phyloP scores from a whole-genome alignment of 2,113 vertebrate species.

The Papio anubis region DNA sequence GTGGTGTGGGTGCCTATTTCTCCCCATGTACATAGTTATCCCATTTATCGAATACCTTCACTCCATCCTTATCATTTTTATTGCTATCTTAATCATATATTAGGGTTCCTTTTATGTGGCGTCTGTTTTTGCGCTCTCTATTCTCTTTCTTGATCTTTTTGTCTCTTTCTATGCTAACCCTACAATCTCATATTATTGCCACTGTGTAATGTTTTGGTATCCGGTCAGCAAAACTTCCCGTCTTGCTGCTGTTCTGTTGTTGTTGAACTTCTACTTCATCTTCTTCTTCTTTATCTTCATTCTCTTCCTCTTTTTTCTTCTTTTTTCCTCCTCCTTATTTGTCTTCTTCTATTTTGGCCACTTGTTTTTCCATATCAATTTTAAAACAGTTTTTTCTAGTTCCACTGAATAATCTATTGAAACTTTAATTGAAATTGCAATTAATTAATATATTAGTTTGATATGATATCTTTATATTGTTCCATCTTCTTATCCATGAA shows the following conservation, averaged over 20 bases:
- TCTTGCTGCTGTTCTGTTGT: neutral
- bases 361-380: neutral
- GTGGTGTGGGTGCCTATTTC: neutral
- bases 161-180: neutral
- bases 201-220: neutral
- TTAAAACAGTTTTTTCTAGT: neutral
- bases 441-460: neutral
- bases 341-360: neutral
- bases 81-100: neutral
- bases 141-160: neutral
- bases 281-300: neutral
- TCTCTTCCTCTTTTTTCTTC: neutral
- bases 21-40: neutral
- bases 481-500: neutral
- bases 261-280: neutral
- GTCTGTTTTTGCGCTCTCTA: neutral
- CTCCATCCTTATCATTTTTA: neutral
- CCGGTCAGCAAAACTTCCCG: neutral
- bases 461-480: neutral
- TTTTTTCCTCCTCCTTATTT: neutral
- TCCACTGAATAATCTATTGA: constrained; percentile 1
- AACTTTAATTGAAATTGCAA: neutral
- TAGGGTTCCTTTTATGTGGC: neutral
- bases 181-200: neutral
- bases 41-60: neutral